These are phyloP conservation scores for Dicentrarchus labrax DNA, from an alignment of 2,113 vertebrate species.

Conservation along the genomic window DNA sequence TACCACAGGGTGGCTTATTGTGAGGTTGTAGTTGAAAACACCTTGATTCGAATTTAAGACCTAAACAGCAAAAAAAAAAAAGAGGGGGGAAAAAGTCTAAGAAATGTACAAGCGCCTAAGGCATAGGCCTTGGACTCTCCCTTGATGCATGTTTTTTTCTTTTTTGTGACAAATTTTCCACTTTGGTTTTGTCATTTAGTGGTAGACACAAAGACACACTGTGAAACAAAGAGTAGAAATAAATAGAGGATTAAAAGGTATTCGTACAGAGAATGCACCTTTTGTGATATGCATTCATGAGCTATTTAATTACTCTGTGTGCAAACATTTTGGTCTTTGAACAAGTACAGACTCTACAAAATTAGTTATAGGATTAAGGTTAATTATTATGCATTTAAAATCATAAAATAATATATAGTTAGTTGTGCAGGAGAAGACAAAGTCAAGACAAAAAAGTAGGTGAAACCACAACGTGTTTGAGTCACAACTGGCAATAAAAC, in stretches of 20 bases:
- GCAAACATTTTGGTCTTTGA: not conserved
- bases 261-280: not conserved
- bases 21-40: not conserved
- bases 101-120: not conserved
- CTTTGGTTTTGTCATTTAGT: not conserved
- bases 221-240: not conserved
- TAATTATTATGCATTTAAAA: not conserved
- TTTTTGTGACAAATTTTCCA: not conserved
- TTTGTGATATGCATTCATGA: too few relatives aligned
- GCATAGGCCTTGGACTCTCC: too few relatives aligned
- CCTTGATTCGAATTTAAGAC: not conserved
- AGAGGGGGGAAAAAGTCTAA: too few relatives aligned
- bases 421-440: too few relatives aligned
- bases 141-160: not conserved
- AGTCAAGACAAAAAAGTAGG: not conserved
- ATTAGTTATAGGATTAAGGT: not conserved
- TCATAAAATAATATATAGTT: too few relatives aligned
- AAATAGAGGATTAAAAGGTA: not conserved
- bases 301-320: not conserved
- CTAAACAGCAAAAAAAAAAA: not conserved
- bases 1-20: not conserved
- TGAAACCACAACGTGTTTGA: not conserved
- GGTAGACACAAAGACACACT: not conserved
- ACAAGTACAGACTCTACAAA: not conserved
- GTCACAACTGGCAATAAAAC: not conserved